Evolutionary conservation across 2,888 invertebrate genomes (phyloP).

Genomic region (Tachina lurida): DNA sequence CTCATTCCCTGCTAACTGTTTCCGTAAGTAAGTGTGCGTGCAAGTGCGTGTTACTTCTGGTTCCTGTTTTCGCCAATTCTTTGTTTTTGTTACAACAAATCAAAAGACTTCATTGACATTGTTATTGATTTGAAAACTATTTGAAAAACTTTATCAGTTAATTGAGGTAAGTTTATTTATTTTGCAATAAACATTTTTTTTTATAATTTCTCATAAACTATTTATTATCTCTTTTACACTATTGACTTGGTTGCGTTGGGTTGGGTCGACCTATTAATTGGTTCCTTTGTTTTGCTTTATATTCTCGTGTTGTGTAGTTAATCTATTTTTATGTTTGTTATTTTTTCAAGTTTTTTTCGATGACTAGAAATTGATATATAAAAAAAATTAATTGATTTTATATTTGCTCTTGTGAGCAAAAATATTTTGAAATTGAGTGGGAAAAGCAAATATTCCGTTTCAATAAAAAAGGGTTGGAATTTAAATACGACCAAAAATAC

Average conservation of each 20-base stretch:
- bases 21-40: not conserved
- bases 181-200: not conserved
- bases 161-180: slow-evolving; percentile 35
- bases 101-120: not conserved
- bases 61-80: slow-evolving; percentile 29
- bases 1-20: not conserved
- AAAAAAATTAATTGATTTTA: no score
- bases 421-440: no score
- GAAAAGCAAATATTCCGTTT: not conserved
- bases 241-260: slow-evolving; percentile 25
- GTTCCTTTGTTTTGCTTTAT: slow-evolving; percentile 8
- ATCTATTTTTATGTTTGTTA: not conserved
- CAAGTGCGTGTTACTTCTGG: slow-evolving; percentile 21
- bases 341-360: not conserved
- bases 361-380: no score
- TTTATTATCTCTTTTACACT: not conserved
- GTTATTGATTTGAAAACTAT: slow-evolving; percentile 11
- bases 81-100: not conserved
- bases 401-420: no score
- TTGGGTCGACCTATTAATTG: slow-evolving; percentile 44
- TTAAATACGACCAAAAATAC: no score
- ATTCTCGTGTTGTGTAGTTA: not conserved
- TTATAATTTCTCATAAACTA: not conserved
- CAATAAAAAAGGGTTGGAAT: not conserved
- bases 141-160: slow-evolving; percentile 8